Evolutionary conservation across 2,113 vertebrate species (phyloP), one percentile per base, ranked within the genome.

Genomic region (Dicrurus megarhynchus): DNA sequence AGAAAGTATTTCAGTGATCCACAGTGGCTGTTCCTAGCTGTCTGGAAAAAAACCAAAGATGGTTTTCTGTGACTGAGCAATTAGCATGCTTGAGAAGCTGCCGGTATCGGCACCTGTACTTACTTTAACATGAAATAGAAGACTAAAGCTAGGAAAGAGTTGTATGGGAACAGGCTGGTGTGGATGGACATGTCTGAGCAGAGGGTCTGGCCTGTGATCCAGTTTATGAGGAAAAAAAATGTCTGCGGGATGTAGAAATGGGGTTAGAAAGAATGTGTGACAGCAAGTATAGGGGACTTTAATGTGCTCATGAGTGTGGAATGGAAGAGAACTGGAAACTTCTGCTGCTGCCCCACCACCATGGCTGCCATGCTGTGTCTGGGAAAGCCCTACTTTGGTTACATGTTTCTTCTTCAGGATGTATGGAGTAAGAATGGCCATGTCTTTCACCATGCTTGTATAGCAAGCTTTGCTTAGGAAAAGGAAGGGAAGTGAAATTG

Each of bases 401-500:
- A 30, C 10, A 37, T 49, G 42, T 83, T 52, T n/a, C 9, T 60
- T 85, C 57, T 60, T 80, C 27, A 18, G 35, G 47, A 63, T 6
- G 2, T 33, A 3, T 0, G 42, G 7, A 7, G 7, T 42, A 39
- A 28, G 10, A 64, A 6, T 20, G 8, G 7, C 14, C 13, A 0
- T 32, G 23, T 41, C 17, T 87, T 87, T 56, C 21, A 37, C 15
- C 7, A 5, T n/a, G 35, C 4, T 44, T 55, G 61, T 42, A 8
- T 6, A 52, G 21, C 12, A 56, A 20, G 14, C 20, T 61, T 84
- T 60, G 19, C 10, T 47, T 64, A 56, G 23, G 20, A 42, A 60
- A 27, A 67, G 42, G 27, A 28, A 84, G 17, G 20, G 24, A 65
- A 7, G 2, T 52, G 15, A 80, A 56, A 35, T 11, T 41, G 5